These are phyloP conservation scores for Cygnus buccinator DNA, from an alignment of 2,113 vertebrate species.

Conservation along the genomic window DNA sequence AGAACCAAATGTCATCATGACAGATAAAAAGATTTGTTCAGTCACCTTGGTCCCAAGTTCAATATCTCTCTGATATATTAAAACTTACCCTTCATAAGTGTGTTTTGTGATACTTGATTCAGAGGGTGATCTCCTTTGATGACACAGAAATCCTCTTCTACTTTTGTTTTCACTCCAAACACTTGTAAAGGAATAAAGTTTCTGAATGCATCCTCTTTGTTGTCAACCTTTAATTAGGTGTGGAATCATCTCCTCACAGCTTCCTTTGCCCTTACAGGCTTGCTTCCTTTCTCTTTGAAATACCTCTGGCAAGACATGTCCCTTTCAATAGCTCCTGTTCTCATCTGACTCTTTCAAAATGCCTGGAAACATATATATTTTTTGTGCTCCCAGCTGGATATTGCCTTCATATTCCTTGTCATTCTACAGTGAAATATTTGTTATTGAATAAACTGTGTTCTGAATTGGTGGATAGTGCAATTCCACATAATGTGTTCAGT, in stretches of 20 bases:
- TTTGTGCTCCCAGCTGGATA: constrained; percentile 3
- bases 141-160: neutral
- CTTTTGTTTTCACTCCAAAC: neutral
- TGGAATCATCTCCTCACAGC: neutral
- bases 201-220: neutral
- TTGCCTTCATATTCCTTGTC: neutral
- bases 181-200: neutral
- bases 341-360: neutral
- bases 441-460: constrained; percentile 30
- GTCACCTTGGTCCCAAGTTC: neutral
- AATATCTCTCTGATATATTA: neutral
- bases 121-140: neutral
- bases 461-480: neutral
- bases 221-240: constrained; percentile 10
- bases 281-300: constrained; percentile 17
- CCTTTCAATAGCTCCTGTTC: neutral
- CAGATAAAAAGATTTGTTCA: neutral
- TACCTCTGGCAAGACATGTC: neutral
- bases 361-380: neutral
- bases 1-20: neutral
- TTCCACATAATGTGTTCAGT: neutral
- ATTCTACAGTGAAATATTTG: constrained; percentile 27
- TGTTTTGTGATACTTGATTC: neutral
- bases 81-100: neutral
- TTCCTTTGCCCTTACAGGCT: neutral